Evolutionary conservation across 2,113 vertebrate species (phyloP), one percentile per base, ranked within the genome.

Genomic region (Chrysochloris asiatica): DNA sequence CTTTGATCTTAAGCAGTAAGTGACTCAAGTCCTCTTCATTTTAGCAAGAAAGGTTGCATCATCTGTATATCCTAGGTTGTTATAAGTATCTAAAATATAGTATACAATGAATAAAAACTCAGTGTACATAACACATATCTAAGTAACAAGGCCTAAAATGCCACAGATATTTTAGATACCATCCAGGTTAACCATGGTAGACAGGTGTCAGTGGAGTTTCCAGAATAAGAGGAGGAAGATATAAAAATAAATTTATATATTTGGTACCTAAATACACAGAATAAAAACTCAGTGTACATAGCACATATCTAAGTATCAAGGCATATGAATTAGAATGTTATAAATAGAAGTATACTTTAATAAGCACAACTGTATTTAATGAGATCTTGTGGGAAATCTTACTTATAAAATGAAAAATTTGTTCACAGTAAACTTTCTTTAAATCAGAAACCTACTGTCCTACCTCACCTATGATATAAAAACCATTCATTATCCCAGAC

Each of bases 341-440:
- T 69, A 89, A 73, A 63, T 47, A n/a, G 24, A 67, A 89, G 41
- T 48, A 33, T 48, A n/a, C n/a, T n/a, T 69, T n/a, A n/a, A n/a
- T 21, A 56, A 78, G 85, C 21, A 59, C 33, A 65, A 47, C 33
- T 52, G 13, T 38, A 82, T 43, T 80, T 78, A 90, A 61, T 45
- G 43, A 88, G 24, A 87, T 8, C 19, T 36, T 59, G n/a, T 92
- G 72, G 28, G 50, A 90, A 79, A 93, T 14, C 28, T 43, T 36
- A 82, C 3, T 1, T 19, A 65, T 24, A 89, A 92, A 93, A 72
- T 50, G 48, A 88, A 85, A 19, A 79, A 67, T 72, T 71, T n/a
- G n/a, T n/a, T 93, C 61, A 93, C 61, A 59, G 47, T 67, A 69
- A 38, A 14, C 83, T 94, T 88, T 81, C 78, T 63, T 82, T 43